A percentile compares a stretch with the other conserved stretches of the same genome.
These are phyloP conservation scores for Sceloporus tristichus DNA, from an alignment of 2,113 vertebrate genomes.

Conservation along the genomic window DNA sequence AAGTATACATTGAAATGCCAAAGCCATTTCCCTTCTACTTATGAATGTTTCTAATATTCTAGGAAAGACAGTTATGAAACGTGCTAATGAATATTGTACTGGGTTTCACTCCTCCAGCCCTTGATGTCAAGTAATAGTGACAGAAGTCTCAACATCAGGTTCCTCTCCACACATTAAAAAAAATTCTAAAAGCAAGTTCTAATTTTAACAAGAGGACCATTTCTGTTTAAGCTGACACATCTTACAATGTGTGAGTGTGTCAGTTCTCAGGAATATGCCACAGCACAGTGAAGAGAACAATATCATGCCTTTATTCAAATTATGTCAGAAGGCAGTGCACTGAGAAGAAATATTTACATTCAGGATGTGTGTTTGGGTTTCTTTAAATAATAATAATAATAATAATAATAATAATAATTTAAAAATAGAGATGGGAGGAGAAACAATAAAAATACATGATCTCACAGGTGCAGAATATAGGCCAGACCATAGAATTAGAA, in stretches of 20 bases:
- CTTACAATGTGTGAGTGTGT: neutral
- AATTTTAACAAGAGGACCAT: constrained; percentile 26
- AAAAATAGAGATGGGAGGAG: no score
- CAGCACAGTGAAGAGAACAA: constrained; percentile 38
- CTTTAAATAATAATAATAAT: no score
- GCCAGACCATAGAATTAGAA: no score
- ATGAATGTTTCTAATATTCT: constrained; percentile 31
- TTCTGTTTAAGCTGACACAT: neutral
- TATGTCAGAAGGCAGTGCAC: constrained; percentile 44
- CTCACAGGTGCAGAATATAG: no score
- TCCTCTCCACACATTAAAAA: neutral
- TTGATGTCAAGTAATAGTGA: constrained; percentile 19
- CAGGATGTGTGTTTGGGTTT: neutral
- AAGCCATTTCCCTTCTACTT: rapidly evolving
- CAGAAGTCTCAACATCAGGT: constrained; percentile 27
- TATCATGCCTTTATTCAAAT: constrained; percentile 40
- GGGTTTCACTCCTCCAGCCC: neutral
- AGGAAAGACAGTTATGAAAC: neutral
- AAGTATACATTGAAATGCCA: constrained; percentile 44
- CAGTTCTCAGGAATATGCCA: constrained; percentile 18
- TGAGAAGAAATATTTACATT: constrained; percentile 22
- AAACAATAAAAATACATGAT: no score
- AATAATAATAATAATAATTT: no score
- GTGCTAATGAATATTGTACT: constrained; percentile 26
- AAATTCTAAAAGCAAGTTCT: constrained; percentile 30